Conservation (phyloP, 2,888 invertebrate species). For the Gymnocheta viridis region DNA sequence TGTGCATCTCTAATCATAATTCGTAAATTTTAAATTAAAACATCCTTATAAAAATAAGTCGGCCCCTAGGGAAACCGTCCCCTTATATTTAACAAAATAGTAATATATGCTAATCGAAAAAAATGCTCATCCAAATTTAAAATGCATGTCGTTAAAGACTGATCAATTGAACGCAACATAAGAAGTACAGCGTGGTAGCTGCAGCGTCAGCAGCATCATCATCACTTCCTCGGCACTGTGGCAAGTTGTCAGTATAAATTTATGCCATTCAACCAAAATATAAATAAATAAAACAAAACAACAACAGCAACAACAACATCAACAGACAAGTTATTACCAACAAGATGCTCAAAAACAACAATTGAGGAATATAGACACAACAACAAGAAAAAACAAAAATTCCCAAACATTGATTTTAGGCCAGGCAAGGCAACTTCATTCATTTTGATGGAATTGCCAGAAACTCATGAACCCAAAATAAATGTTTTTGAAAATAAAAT, state of each 20-base stretch:
- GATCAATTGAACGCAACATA: slow-evolving; percentile 65
- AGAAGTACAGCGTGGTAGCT: not conserved
- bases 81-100: slow-evolving; percentile 25
- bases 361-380: slow-evolving; percentile 41
- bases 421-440: slow-evolving; percentile 63
- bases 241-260: slow-evolving; percentile 54
- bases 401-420: slow-evolving; percentile 69
- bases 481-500: slow-evolving; percentile 30
- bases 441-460: slow-evolving; percentile 64
- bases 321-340: slow-evolving; percentile 63
- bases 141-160: slow-evolving; percentile 67
- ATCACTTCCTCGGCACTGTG: slow-evolving; percentile 13
- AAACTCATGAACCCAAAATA: slow-evolving; percentile 50
- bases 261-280: slow-evolving; percentile 19
- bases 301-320: no score
- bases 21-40: not conserved
- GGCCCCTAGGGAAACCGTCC: slow-evolving; percentile 56
- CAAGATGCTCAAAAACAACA: slow-evolving; percentile 55
- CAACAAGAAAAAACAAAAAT: slow-evolving; percentile 31
- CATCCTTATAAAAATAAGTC: slow-evolving; percentile 22
- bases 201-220: slow-evolving; percentile 24
- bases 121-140: slow-evolving; percentile 66
- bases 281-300: no score
- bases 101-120: slow-evolving; percentile 57
- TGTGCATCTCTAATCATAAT: not conserved